These are phyloP conservation scores for Gymnorhina tibicen DNA, from an alignment of 2,113 vertebrate genomes.

Conservation along the genomic window DNA sequence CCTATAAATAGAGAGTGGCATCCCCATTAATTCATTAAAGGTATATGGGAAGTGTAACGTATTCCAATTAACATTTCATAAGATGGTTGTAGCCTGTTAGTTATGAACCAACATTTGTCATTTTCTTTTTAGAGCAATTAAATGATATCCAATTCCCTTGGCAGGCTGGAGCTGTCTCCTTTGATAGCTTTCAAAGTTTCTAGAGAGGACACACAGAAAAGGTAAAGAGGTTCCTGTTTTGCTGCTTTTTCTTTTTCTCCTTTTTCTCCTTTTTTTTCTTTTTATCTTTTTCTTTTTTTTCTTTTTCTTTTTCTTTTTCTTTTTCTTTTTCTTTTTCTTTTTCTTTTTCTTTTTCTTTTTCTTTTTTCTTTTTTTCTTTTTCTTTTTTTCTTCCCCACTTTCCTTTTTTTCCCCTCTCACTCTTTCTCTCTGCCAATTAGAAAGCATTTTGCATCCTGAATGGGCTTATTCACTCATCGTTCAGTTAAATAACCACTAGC, in stretches of 20 bases:
- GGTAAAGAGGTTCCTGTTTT: background rate
- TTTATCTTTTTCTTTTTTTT: too few relatives aligned
- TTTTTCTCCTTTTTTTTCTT: too few relatives aligned
- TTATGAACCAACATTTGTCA: slow-evolving; percentile 68
- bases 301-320: too few relatives aligned
- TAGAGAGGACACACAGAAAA: background rate
- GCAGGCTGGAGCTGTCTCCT: slow-evolving; percentile 41
- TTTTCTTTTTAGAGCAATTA: slow-evolving; percentile 65
- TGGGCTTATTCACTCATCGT: slow-evolving; percentile 8
- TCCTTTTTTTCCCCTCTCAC: background rate
- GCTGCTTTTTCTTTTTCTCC: background rate
- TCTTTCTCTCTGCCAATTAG: background rate
- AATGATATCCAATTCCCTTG: slow-evolving; percentile 60
- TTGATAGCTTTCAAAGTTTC: slow-evolving; percentile 51
- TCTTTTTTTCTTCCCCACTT: fast-evolving
- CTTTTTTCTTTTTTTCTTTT: too few relatives aligned
- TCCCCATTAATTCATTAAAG: slow-evolving; percentile 70
- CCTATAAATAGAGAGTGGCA: slow-evolving; percentile 68
- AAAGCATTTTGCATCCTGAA: background rate
- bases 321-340: too few relatives aligned
- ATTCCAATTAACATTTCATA: slow-evolving; percentile 71
- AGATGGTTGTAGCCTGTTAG: slow-evolving; percentile 59
- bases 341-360: too few relatives aligned
- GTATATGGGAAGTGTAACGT: slow-evolving; percentile 51
- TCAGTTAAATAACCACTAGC: slow-evolving; percentile 44